These are phyloP conservation scores for Temnothorax nylanderi DNA, from an alignment of 1,140 invertebrate genomes.

Conservation along the genomic window DNA sequence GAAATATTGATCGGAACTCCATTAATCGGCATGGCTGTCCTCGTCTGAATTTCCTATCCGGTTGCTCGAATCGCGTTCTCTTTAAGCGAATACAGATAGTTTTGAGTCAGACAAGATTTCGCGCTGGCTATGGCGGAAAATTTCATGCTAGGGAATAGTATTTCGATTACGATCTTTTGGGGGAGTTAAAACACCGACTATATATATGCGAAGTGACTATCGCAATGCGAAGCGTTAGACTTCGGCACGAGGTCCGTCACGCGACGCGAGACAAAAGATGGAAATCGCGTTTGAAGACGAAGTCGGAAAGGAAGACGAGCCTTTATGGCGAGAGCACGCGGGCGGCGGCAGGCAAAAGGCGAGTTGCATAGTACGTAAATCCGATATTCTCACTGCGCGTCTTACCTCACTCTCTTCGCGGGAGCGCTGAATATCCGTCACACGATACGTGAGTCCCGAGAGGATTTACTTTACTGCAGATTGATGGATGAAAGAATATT, in stretches of 20 bases:
- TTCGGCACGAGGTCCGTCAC: constrained; percentile 33
- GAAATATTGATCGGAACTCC: neutral
- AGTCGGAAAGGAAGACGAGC: constrained; percentile 56
- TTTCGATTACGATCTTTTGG: constrained; percentile 6
- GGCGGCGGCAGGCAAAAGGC: constrained; percentile 67
- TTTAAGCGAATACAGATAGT: neutral
- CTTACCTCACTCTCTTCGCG: constrained; percentile 73
- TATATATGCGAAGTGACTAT: neutral
- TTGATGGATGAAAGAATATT: constrained; percentile 67
- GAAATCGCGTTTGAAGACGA: constrained; percentile 66
- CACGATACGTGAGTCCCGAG: constrained; percentile 70
- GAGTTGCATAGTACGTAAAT: constrained; percentile 78
- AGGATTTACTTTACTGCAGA: constrained; percentile 74
- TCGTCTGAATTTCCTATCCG: neutral
- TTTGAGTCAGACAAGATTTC: neutral
- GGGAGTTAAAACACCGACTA: neutral
- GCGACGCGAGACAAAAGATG: constrained; percentile 45
- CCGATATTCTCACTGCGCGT: constrained; percentile 80
- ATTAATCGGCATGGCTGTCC: neutral
- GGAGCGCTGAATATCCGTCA: constrained; percentile 78
- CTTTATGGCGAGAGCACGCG: constrained; percentile 39
- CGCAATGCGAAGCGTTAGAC: neutral
- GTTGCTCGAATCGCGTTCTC: neutral
- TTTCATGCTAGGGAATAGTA: neutral
- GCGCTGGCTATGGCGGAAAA: neutral